Evolutionary conservation across 2,888 invertebrate genomes (phyloP), one percentile per base, ranked within the genome.

Genomic region (Calephelis perditalis): DNA sequence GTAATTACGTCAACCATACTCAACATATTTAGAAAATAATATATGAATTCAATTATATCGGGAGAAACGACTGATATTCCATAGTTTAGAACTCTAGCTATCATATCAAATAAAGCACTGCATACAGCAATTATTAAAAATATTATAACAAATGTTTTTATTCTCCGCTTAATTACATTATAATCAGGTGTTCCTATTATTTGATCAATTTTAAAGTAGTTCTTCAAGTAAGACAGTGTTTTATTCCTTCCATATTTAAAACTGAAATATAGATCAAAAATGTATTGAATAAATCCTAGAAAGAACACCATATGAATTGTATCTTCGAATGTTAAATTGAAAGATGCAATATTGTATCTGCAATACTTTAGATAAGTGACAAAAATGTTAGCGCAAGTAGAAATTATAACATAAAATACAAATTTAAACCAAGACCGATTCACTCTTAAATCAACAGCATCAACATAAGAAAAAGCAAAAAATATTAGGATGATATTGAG

Each of bases 181-280:
- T 62, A 65, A 12, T 44, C 9, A 0, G 57, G 49, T 6, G 40
- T 35, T 7, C 61, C 63, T 12, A 65, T 54, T 5, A 57, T 44
- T 35, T 36, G 26, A 8, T 65, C 65, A 4, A 65, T 61, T 45
- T 55, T 43, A 8, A 61, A 49, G 44, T 61, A 63, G 10, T 58
- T 9, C 2, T 47, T 26, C 11, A 61, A 59, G 12, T 62, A 65
- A 4, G 55, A 45, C 12, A 65, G 35, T 26, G 57, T 59, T 11
- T 43, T 10, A 9, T 61, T 46, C 3, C 62, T 59, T 7, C 62
- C 62, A 10, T 61, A 49, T 15, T 56, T 59, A 10, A 35, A 40
- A 43, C 57, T 36, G 36, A 47, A 58, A 43, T 40, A 59, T 7
- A 63, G 8, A 43, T 63, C 61, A n/a, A 49, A 36, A 7, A 62